These are phyloP conservation scores for Bruchidius siliquastri DNA, from an alignment of 2,888 invertebrate species.

Conservation along the genomic window DNA sequence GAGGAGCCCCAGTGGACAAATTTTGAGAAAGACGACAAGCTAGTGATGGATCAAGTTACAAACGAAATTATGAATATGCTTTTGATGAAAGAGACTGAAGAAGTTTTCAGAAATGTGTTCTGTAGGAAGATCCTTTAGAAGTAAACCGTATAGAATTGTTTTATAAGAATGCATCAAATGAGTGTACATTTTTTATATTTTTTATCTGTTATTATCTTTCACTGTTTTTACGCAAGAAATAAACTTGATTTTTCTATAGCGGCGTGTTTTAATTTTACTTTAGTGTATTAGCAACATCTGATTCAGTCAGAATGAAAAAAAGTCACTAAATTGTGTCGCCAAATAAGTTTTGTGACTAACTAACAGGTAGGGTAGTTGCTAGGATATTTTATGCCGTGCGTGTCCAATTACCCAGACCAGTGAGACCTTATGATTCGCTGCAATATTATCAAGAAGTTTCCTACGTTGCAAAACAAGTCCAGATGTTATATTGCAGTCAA, in stretches of 20 bases:
- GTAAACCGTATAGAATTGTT: neutral
- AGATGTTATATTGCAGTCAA: too few species aligned
- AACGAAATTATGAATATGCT: slow-evolving; percentile 55
- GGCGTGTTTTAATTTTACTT: neutral
- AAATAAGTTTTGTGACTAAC: too few species aligned
- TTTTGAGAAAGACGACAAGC: slow-evolving; percentile 65
- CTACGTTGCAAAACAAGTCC: too few species aligned
- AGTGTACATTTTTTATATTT: neutral
- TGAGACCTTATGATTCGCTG: too few species aligned
- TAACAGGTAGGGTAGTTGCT: too few species aligned
- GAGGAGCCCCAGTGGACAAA: slow-evolving; percentile 72
- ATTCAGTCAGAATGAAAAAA: too few species aligned
- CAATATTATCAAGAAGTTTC: too few species aligned
- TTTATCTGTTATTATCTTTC: neutral
- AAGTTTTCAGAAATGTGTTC: slow-evolving; percentile 26
- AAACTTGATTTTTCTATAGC: neutral
- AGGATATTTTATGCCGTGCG: too few species aligned
- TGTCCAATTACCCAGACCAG: too few species aligned
- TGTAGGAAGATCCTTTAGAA: neutral
- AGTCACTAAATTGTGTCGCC: too few species aligned
- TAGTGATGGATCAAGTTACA: slow-evolving; percentile 60
- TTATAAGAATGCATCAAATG: neutral
- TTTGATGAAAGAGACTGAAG: slow-evolving; percentile 47
- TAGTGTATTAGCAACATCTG: neutral
- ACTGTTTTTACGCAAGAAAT: neutral